Percentiles rank a stretch among this genome's conserved stretches.
Evolutionary conservation across 2,888 invertebrate species (phyloP).

Genomic region (Coleophora flavipennella): DNA sequence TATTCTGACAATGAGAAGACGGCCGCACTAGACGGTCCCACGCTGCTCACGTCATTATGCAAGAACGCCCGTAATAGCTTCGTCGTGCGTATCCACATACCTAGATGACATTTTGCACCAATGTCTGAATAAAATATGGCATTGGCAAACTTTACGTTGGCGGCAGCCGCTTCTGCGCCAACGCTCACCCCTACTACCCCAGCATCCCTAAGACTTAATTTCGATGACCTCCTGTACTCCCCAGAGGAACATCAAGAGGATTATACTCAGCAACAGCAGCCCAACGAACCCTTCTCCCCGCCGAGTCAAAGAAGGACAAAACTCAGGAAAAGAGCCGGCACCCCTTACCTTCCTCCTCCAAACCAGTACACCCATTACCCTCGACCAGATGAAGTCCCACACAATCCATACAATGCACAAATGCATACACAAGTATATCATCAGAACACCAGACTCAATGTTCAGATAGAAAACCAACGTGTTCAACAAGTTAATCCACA

Average conservation of each 20-base stretch:
- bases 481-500: slow-evolving; percentile 49
- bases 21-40: slow-evolving; percentile 34
- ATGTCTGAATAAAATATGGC: slow-evolving; percentile 59
- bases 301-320: slow-evolving; percentile 47
- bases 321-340: slow-evolving; percentile 59
- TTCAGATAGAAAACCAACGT: slow-evolving; percentile 53
- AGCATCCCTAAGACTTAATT: slow-evolving; percentile 41
- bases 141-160: slow-evolving; percentile 57
- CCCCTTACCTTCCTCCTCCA: slow-evolving; percentile 56
- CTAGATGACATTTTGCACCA: slow-evolving; percentile 49
- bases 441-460: slow-evolving; percentile 51
- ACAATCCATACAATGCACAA: slow-evolving; percentile 48
- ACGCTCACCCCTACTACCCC: slow-evolving; percentile 41
- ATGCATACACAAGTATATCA: slow-evolving; percentile 55
- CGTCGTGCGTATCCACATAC: slow-evolving; percentile 34
- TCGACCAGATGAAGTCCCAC: slow-evolving; percentile 41
- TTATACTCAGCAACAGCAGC: slow-evolving; percentile 29
- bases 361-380: slow-evolving; percentile 59
- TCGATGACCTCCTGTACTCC: slow-evolving; percentile 59
- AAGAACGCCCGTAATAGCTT: slow-evolving; percentile 38
- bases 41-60: slow-evolving; percentile 43
- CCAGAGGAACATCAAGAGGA: slow-evolving; percentile 43
- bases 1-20: slow-evolving; percentile 43
- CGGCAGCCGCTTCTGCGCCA: slow-evolving; percentile 46
- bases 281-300: slow-evolving; percentile 38